Percentiles rank a stretch among this genome's conserved stretches.
These are phyloP conservation scores for Chloropsis hardwickii DNA, from an alignment of 2,113 vertebrate genomes.

Conservation along the genomic window DNA sequence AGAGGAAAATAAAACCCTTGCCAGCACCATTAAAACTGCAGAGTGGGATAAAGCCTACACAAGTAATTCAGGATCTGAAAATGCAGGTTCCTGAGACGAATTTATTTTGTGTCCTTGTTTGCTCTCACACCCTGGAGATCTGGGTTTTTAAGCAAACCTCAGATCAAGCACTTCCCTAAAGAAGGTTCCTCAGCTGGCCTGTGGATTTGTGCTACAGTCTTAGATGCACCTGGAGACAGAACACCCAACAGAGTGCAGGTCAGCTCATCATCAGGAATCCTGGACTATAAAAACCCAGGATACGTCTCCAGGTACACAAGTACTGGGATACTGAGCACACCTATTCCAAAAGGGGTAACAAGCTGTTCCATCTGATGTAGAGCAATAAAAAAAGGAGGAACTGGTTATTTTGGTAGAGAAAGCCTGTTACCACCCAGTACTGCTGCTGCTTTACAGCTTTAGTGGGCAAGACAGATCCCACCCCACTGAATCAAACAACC, in stretches of 20 bases:
- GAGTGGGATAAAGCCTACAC: constrained; percentile 27
- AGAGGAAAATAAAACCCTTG: constrained; percentile 18
- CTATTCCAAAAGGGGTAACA: not conserved
- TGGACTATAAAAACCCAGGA: not conserved
- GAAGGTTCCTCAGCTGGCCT: not conserved
- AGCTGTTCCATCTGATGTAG: not conserved
- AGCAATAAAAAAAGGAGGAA: not conserved
- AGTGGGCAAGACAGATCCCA: not conserved
- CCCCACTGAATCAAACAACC: not conserved
- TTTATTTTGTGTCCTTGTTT: not conserved
- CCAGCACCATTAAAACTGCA: not conserved
- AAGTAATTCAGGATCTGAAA: constrained; percentile 1
- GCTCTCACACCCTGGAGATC: not conserved
- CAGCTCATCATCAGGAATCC: not conserved
- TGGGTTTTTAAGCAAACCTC: not conserved
- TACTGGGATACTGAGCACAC: not conserved
- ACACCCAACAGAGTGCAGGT: not conserved
- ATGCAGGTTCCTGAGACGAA: not conserved
- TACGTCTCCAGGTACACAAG: not conserved
- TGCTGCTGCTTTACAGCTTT: not conserved
- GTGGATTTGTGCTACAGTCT: not conserved
- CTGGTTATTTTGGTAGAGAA: not conserved
- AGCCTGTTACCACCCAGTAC: not conserved
- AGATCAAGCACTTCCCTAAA: not conserved
- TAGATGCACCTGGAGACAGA: not conserved